Conservation (phyloP, 2,797 vertebrate genomes). For the Thunnus albacares region DNA sequence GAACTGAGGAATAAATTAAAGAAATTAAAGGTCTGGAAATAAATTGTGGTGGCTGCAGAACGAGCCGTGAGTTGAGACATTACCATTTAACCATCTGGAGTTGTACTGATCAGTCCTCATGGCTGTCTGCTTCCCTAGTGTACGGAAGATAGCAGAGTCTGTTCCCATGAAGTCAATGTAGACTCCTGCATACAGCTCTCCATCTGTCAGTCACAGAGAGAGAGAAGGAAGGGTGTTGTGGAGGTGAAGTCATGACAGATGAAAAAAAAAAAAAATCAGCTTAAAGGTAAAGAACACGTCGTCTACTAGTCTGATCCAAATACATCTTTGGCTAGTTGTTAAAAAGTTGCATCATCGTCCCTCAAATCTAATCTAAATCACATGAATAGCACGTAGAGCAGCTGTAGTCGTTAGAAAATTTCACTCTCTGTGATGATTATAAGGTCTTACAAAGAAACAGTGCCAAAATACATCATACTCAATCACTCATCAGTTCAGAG, state of each 20-base stretch:
- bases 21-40: slow-evolving; percentile 18
- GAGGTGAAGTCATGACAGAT: slow-evolving; percentile 49
- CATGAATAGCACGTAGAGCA: slow-evolving; percentile 13
- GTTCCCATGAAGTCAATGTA: slow-evolving; percentile 99
- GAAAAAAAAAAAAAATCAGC: slow-evolving; percentile 32
- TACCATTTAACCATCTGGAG: slow-evolving; percentile 99
- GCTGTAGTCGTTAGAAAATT: slow-evolving; percentile 13
- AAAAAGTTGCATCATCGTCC: slow-evolving; percentile 37
- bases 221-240: slow-evolving; percentile 18
- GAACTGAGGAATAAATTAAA: slow-evolving; percentile 47
- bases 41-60: slow-evolving; percentile 46
- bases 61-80: slow-evolving; percentile 53
- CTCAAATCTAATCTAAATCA: slow-evolving; percentile 30
- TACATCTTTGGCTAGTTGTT: slow-evolving; percentile 8
- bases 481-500: slow-evolving; percentile 2
- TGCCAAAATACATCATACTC: slow-evolving; percentile 31
- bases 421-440: slow-evolving; percentile 3
- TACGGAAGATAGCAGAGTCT: slow-evolving; percentile 98
- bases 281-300: slow-evolving; percentile 21
- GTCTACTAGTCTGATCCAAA: slow-evolving; percentile 32
- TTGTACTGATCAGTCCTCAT: slow-evolving; percentile 99
- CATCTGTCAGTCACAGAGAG: slow-evolving; percentile 87
- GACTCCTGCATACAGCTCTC: slow-evolving; percentile 97
- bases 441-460: neutral
- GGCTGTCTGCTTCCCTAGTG: slow-evolving; percentile 97